Conservation (phyloP, 2,113 vertebrate genomes). For the Melospiza georgiana region DNA sequence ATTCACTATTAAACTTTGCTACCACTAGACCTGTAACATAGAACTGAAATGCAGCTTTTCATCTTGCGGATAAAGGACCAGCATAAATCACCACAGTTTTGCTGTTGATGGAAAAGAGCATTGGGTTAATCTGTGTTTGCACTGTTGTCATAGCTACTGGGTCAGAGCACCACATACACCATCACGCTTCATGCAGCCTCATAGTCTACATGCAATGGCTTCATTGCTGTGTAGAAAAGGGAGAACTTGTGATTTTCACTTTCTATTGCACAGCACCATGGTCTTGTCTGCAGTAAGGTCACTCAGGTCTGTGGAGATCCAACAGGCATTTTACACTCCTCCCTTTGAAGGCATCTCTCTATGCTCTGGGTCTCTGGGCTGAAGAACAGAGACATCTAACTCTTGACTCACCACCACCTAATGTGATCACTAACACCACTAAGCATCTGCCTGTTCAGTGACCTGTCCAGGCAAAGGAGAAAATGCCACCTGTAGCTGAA, state of each 20-base stretch:
- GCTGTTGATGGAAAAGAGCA: background rate
- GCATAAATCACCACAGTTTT: background rate
- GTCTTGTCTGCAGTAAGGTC: background rate
- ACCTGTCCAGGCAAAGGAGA: background rate
- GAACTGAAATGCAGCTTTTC: background rate
- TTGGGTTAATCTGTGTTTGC: slow-evolving; percentile 1
- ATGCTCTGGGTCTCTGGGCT: background rate
- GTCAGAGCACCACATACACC: background rate
- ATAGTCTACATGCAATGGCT: background rate
- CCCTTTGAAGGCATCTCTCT: background rate
- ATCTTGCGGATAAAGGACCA: background rate
- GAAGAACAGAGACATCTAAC: background rate
- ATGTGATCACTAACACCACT: background rate
- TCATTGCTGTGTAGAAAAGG: background rate
- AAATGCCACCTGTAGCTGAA: background rate
- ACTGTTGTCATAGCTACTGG: slow-evolving; percentile 42
- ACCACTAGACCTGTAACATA: background rate
- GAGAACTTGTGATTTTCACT: background rate
- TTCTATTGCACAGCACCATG: background rate
- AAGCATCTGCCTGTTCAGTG: background rate
- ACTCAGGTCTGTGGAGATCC: background rate
- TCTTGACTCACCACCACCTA: background rate
- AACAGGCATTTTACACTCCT: background rate
- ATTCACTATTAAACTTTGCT: background rate
- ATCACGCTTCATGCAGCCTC: background rate